A percentile compares a stretch with the other conserved stretches of the same genome.
These are phyloP conservation scores for Pithys albifrons DNA, from an alignment of 2,113 vertebrate genomes.

Conservation along the genomic window DNA sequence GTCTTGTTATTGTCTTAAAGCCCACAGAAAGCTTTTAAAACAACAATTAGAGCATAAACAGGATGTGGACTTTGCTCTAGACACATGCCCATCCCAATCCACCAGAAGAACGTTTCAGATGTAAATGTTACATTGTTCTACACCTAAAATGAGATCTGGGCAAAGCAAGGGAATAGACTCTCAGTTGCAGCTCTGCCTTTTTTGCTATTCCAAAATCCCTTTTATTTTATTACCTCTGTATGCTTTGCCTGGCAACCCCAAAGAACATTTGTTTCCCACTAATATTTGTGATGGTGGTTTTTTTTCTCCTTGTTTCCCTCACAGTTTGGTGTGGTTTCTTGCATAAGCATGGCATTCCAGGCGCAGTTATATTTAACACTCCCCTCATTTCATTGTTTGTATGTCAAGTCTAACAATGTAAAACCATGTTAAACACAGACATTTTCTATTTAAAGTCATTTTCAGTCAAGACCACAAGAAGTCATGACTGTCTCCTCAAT, in stretches of 20 bases:
- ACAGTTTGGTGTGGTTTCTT: conserved; percentile 35
- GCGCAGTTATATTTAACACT: conserved; percentile 43
- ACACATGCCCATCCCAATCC: background rate
- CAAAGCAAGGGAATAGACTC: background rate
- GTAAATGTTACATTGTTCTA: background rate
- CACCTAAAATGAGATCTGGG: conserved; percentile 20
- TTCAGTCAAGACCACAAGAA: background rate
- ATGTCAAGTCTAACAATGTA: conserved; percentile 31
- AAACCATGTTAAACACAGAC: conserved; percentile 20
- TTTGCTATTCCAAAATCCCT: background rate
- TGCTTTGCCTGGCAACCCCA: background rate
- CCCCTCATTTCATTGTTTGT: conserved; percentile 23
- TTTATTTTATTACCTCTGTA: background rate
- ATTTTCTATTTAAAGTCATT: conserved; percentile 29
- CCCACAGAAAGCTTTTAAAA: background rate
- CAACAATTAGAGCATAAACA: background rate
- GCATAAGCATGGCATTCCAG: conserved; percentile 19
- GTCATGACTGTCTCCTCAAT: background rate
- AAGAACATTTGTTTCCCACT: conserved; percentile 9
- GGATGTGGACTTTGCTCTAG: background rate
- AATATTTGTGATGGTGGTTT: background rate
- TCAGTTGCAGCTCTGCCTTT: background rate
- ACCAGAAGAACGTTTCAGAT: conserved; percentile 15
- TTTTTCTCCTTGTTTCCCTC: background rate
- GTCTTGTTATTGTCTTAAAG: background rate